Conservation (phyloP, 2,797 vertebrate species). For the Danio albolineatus region DNA sequence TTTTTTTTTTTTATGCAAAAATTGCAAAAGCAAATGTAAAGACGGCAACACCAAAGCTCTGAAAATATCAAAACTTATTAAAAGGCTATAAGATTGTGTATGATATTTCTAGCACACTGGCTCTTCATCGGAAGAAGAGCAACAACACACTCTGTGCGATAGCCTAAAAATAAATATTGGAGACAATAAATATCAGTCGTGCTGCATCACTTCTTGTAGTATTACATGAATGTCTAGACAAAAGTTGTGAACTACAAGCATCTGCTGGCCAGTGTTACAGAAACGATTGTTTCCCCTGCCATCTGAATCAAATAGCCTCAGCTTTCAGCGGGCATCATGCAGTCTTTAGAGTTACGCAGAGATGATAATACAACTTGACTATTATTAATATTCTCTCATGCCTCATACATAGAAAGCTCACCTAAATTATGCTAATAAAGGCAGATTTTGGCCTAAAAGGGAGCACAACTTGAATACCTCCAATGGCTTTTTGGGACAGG, state of each 20-base stretch:
- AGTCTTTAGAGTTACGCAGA: constrained; percentile 69
- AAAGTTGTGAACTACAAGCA: constrained; percentile 54
- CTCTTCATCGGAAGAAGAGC: too few species aligned
- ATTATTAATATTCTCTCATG: constrained; percentile 75
- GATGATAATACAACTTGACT: constrained; percentile 72
- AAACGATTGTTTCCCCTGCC: constrained; percentile 44
- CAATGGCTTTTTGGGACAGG: constrained; percentile 76
- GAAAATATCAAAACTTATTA: too few species aligned
- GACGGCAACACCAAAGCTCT: too few species aligned
- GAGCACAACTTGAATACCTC: constrained; percentile 80
- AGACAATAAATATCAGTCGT: neutral
- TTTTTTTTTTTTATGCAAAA: too few species aligned
- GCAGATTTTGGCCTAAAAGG: constrained; percentile 76
- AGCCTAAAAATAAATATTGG: too few species aligned
- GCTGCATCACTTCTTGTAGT: neutral
- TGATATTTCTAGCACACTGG: too few species aligned
- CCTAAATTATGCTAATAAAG: constrained; percentile 81
- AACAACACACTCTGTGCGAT: too few species aligned
- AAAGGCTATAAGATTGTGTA: too few species aligned
- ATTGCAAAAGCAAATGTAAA: too few species aligned
- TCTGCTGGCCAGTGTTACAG: constrained; percentile 60
- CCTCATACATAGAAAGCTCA: constrained; percentile 68
- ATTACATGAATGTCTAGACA: constrained; percentile 57
- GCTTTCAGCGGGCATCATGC: constrained; percentile 62
- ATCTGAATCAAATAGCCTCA: constrained; percentile 52